Evolutionary conservation across 1,140 invertebrate species (phyloP), one percentile per base, ranked within the genome.

Genomic region (Bradynema listronoti): DNA sequence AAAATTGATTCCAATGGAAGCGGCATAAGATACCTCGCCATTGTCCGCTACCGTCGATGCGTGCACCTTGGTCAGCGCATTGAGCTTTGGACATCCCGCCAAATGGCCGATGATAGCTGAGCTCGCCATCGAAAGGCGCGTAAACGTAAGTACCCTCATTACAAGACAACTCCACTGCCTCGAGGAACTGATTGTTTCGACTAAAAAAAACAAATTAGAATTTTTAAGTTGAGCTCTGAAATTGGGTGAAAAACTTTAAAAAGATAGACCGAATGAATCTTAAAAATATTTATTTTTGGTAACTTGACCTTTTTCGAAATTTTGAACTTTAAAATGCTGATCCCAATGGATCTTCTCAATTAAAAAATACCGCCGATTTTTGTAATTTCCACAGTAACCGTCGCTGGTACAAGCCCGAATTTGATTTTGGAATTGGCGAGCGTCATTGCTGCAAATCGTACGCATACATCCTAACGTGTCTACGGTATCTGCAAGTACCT

Each of bases 11-110:
- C 9, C n/a, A 0, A 16, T 19, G 6, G 22, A 29, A 24, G 2
- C 14, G 16, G 11, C 27, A 1, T 14, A 9, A 16, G 14, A 19
- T 30, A 71, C 73, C 74, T 57, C 65, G 56, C 74, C 74, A 77
- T 55, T 71, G 70, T 11, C 71, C 69, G 33, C 58, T 73, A 55
- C 74, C 74, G 32, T 77, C 76, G 36, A 77, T 77, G 32, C 65
- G 49, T 1, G 69, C 76, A 16, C 76, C 74, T 16, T 69, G 58
- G 41, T 77, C 74, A 5, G 59, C 68, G 51, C 77, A 77, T 50
- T 66, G 29, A 24, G 58, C 52, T 4, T 63, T 66, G 25, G 49
- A 50, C 49, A 68, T 58, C 19, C 71, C 74, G 22, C 74, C 76
- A 51, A 66, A 74, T 16, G 74, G 74, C 47, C 61, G 68, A 36